phyloP scores from a whole-genome alignment of 2,113 vertebrate genomes.

The Taxidea taxus region DNA sequence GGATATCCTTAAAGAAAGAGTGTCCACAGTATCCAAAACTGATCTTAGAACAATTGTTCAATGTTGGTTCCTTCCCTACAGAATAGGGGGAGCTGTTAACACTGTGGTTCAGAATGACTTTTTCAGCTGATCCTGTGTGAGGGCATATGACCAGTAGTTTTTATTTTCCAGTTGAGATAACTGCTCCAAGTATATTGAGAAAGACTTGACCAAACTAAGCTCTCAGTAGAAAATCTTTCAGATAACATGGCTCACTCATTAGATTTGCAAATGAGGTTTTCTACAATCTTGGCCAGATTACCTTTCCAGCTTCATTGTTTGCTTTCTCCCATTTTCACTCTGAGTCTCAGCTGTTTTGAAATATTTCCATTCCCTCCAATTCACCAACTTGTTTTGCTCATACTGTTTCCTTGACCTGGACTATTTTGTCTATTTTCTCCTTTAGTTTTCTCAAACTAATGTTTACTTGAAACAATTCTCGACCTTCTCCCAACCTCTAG shows the following conservation, averaged over 20 bases:
- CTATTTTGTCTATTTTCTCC: background rate
- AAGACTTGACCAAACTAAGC: background rate
- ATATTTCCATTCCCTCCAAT: background rate
- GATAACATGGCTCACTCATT: background rate
- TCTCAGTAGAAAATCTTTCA: background rate
- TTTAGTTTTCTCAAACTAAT: background rate
- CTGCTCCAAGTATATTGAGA: background rate
- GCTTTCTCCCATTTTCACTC: background rate
- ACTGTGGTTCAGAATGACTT: background rate
- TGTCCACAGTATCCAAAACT: background rate
- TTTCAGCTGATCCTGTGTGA: background rate
- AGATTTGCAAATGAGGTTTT: background rate
- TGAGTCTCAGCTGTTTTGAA: background rate
- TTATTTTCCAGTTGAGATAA: background rate
- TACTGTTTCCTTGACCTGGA: background rate
- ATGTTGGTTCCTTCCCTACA: background rate
- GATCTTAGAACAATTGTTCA: background rate
- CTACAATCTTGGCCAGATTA: background rate
- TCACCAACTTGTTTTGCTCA: background rate
- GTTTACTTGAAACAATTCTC: background rate
- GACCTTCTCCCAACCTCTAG: background rate
- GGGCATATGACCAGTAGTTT: background rate
- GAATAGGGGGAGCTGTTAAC: background rate
- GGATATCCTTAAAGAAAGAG: background rate
- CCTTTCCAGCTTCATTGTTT: background rate